phyloP scores from a whole-genome alignment of 2,888 invertebrate genomes.

The Drosophila antonietae region DNA sequence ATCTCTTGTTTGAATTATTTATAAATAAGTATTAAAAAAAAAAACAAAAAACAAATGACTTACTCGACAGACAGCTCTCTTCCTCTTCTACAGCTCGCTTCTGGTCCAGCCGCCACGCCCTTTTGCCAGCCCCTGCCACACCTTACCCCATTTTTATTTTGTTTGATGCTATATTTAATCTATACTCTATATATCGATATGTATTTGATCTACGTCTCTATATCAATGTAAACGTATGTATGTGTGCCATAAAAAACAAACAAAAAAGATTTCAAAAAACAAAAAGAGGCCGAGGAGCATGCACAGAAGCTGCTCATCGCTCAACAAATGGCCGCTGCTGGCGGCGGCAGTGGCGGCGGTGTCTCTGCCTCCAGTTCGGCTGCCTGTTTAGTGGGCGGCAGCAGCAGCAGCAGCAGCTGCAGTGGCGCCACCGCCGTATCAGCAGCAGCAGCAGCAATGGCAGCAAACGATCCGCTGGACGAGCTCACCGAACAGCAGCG shows the following conservation, averaged over 20 bases:
- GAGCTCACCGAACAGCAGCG: conserved; percentile 82
- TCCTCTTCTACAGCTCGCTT: neutral
- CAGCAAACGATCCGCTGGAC: conserved; percentile 61
- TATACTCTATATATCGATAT: conserved; percentile 10
- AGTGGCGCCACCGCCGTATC: conserved; percentile 16
- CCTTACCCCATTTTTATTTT: conserved; percentile 18
- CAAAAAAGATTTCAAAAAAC: conserved; percentile 81
- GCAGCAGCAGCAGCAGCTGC: conserved; percentile 14
- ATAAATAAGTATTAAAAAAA: too few relatives aligned
- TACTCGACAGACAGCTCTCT: neutral
- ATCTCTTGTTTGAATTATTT: too few relatives aligned
- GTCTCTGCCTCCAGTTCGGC: conserved; percentile 38
- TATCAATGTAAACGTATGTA: conserved; percentile 21
- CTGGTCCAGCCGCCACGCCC: neutral
- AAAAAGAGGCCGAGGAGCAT: conserved; percentile 83
- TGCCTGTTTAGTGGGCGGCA: conserved; percentile 35
- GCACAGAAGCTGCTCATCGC: conserved; percentile 83
- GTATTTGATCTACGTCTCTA: conserved; percentile 5
- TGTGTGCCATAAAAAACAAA: conserved; percentile 25
- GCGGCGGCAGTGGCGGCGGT: conserved; percentile 38
- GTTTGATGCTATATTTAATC: conserved; percentile 5
- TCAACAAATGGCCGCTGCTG: conserved; percentile 76
- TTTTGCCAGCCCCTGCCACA: neutral
- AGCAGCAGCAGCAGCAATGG: conserved; percentile 14
- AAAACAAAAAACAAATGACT: neutral